These are phyloP conservation scores for Drosophila nasuta DNA, from an alignment of 1,140 invertebrate species.

Conservation along the genomic window DNA sequence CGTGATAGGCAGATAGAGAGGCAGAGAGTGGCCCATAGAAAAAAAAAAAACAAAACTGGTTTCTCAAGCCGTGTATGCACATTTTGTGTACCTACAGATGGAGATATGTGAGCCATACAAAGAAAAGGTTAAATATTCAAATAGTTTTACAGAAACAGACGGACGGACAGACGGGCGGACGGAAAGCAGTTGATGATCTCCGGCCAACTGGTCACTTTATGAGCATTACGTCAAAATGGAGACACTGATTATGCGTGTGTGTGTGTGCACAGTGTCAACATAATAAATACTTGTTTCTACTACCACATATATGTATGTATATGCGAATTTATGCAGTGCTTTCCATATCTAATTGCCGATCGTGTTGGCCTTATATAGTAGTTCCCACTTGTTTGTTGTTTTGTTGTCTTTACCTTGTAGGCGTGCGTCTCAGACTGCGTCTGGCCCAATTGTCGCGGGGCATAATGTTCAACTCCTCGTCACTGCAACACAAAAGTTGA, in stretches of 20 bases:
- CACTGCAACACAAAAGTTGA: slow-evolving; percentile 62
- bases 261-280: slow-evolving; percentile 29
- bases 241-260: slow-evolving; percentile 13
- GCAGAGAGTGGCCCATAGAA: slow-evolving; percentile 63
- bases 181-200: slow-evolving; percentile 13
- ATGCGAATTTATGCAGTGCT: slow-evolving; percentile 10
- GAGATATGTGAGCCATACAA: slow-evolving; percentile 28
- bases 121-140: slow-evolving; percentile 79
- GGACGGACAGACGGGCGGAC: slow-evolving; percentile 20
- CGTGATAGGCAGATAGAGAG: slow-evolving; percentile 11
- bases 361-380: slow-evolving; percentile 38
- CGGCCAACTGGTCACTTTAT: slow-evolving; percentile 49
- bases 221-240: slow-evolving; percentile 49
- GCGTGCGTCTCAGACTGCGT: slow-evolving; percentile 90
- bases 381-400: slow-evolving; percentile 20
- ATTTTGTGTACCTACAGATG: slow-evolving; percentile 47
- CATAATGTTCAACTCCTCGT: slow-evolving; percentile 85
- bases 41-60: slow-evolving; percentile 59
- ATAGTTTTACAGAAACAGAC: slow-evolving; percentile 43
- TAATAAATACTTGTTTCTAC: slow-evolving; percentile 31
- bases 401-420: slow-evolving; percentile 90
- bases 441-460: slow-evolving; percentile 91
- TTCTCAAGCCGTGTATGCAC: slow-evolving; percentile 66
- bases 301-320: not conserved
- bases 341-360: slow-evolving; percentile 48